Evolutionary conservation across 2,888 invertebrate species (phyloP).

Genomic region (Noctua janthina): DNA sequence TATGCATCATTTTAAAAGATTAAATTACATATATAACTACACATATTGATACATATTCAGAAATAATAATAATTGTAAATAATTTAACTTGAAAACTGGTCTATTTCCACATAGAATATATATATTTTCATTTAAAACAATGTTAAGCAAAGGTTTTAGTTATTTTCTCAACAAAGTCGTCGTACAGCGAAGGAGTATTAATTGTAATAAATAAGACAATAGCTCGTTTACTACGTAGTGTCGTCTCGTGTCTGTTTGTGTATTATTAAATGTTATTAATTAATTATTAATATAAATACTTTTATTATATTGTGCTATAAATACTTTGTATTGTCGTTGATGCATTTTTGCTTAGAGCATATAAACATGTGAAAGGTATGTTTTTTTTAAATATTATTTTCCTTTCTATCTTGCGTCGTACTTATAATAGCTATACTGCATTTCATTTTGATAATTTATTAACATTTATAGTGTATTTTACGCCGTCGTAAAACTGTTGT

Average conservation of each 20-base stretch:
- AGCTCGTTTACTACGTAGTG: conserved; percentile 22
- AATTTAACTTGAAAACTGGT: neutral
- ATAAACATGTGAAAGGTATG: conserved; percentile 29
- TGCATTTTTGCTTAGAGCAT: conserved; percentile 57
- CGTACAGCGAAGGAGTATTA: conserved; percentile 47
- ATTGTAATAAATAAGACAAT: conserved; percentile 38
- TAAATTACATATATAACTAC: neutral
- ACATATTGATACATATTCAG: neutral
- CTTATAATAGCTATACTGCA: neutral
- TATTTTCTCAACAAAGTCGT: conserved; percentile 37
- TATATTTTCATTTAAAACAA: neutral
- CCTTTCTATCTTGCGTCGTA: neutral
- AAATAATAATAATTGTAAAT: conserved; percentile 34
- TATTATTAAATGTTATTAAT: conserved; percentile 33
- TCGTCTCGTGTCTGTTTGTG: conserved; percentile 30
- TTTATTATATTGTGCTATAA: conserved; percentile 34
- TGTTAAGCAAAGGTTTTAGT: conserved; percentile 19
- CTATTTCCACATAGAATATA: neutral
- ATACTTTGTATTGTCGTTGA: conserved; percentile 39
- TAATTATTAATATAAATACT: conserved; percentile 19
- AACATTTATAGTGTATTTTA: neutral
- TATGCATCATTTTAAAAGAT: neutral
- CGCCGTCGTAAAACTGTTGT: neutral
- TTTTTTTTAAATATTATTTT: neutral
- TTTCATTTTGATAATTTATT: neutral